These are phyloP conservation scores for Aphyosemion australe DNA, from an alignment of 2,113 vertebrate genomes.

Conservation along the genomic window DNA sequence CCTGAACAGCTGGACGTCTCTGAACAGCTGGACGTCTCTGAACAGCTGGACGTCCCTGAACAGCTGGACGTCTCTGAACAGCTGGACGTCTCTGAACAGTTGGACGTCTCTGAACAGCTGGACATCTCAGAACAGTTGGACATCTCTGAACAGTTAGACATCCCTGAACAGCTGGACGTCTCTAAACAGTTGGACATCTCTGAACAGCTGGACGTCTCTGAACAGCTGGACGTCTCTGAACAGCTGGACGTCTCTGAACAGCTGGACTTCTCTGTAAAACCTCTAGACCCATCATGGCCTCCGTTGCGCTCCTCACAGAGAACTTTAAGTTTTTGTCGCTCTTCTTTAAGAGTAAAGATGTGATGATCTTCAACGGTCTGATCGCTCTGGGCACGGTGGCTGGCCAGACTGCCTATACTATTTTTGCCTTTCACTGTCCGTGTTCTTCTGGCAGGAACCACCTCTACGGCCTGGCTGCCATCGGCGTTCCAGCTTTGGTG, in stretches of 20 bases:
- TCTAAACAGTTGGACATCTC: no score
- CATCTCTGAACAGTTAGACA: no score
- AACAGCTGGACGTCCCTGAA: no score
- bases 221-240: constrained; percentile 10
- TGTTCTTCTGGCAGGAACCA: constrained; percentile 89
- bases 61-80: no score
- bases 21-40: no score
- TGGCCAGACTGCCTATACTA: constrained; percentile 88
- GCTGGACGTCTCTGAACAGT: no score
- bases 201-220: no score
- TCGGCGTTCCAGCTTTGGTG: constrained; percentile 85
- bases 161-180: no score
- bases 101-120: no score
- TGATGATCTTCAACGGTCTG: constrained; percentile 94
- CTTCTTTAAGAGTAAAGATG: constrained; percentile 95
- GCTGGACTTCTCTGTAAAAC: constrained; percentile 69
- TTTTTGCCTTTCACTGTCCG: constrained; percentile 91
- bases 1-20: no score
- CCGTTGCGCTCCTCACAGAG: constrained; percentile 84
- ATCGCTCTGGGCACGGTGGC: constrained; percentile 91
- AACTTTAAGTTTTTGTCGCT: constrained; percentile 93
- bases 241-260: constrained; percentile 62
- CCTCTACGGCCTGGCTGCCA: constrained; percentile 88
- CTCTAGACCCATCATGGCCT: constrained; percentile 78
- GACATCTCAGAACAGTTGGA: no score